Percentiles rank a stretch among this genome's conserved stretches.
Evolutionary conservation across 1,140 invertebrate genomes (phyloP).

Genomic region (Leucophenga varia): DNA sequence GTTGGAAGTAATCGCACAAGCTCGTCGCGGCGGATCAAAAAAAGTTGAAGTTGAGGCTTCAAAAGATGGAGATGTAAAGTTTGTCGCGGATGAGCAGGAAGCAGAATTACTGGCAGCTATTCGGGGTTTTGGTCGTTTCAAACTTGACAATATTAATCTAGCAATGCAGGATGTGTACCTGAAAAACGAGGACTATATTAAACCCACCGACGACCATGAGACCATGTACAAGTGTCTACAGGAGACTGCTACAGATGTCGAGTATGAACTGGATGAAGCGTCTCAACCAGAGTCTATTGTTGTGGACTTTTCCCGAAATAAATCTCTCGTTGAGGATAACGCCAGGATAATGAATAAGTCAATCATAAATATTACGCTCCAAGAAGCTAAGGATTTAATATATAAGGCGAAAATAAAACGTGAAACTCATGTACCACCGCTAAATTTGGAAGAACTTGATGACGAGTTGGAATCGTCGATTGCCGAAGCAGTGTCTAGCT

Average conservation of each 20-base stretch:
- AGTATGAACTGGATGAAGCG: conserved; percentile 30
- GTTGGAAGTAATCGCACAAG: conserved; percentile 59
- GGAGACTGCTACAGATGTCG: conserved; percentile 18
- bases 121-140: conserved; percentile 58
- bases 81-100: conserved; percentile 50
- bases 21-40: conserved; percentile 4
- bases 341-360: conserved; percentile 38
- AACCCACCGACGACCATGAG: conserved; percentile 49
- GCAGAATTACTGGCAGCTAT: conserved; percentile 56
- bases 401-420: conserved; percentile 34
- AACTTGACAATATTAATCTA: conserved; percentile 45
- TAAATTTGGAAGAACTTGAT: conserved; percentile 46
- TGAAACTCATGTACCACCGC: conserved; percentile 32
- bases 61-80: conserved; percentile 32
- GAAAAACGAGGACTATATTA: conserved; percentile 50
- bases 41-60: conserved; percentile 7
- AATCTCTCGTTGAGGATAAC: conserved; percentile 35
- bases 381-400: conserved; percentile 48
- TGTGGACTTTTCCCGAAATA: conserved; percentile 59
- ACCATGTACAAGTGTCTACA: conserved; percentile 57
- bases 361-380: conserved; percentile 51
- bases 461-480: conserved; percentile 52
- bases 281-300: conserved; percentile 58
- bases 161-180: conserved; percentile 36
- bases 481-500: conserved; percentile 45